A percentile compares a stretch with the other conserved stretches of the same genome.
phyloP scores from a whole-genome alignment of 2,797 vertebrate species.

The Pseudocheirus occidentalis region DNA sequence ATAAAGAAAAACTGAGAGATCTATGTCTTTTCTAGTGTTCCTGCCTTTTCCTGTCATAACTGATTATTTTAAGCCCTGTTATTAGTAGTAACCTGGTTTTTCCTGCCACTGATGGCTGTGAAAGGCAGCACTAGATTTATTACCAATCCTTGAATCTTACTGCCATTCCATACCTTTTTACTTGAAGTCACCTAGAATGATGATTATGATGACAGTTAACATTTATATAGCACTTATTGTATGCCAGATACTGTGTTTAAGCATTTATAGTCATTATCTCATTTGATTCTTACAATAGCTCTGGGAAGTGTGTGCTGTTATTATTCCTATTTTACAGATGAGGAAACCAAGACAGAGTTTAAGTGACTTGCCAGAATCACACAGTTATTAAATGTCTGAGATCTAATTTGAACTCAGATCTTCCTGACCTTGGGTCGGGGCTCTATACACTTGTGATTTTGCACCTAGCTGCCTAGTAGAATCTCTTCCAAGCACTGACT shows the following conservation, averaged over 20 bases:
- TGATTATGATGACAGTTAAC: neutral
- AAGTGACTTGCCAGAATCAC: neutral
- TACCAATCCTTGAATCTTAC: neutral
- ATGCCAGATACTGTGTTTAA: neutral
- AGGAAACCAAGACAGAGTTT: neutral
- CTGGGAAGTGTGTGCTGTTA: neutral
- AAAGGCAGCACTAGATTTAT: neutral
- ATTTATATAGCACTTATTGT: neutral
- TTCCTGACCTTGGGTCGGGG: neutral
- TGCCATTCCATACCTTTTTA: neutral
- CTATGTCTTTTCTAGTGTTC: neutral
- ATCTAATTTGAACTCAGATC: neutral
- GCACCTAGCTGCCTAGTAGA: neutral
- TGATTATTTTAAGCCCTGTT: neutral
- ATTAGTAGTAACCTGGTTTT: neutral
- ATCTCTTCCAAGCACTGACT: neutral
- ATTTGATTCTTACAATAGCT: neutral
- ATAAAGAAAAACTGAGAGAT: neutral
- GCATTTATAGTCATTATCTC: neutral
- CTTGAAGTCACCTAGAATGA: neutral
- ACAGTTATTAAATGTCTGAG: neutral
- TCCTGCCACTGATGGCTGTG: neutral
- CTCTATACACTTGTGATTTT: neutral
- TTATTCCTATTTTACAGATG: neutral
- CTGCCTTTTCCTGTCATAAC: neutral